These are phyloP conservation scores for Phylloscopus collybita DNA, from an alignment of 2,797 vertebrate species.

Conservation along the genomic window DNA sequence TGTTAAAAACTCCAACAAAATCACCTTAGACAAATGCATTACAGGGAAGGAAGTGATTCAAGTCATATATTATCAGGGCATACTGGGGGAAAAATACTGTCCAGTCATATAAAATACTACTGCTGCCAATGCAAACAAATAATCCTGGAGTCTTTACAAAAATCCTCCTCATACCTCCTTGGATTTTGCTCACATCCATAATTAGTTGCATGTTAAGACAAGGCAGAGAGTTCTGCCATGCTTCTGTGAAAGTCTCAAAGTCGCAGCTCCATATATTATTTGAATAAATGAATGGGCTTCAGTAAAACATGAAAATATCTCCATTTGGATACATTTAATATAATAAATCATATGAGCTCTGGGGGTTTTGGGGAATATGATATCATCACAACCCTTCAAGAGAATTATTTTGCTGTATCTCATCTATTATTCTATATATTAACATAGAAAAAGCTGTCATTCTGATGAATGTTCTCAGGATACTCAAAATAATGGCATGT, in stretches of 20 bases:
- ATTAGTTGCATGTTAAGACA: background rate
- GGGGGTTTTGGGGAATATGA: background rate
- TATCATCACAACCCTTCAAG: background rate
- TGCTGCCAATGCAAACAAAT: background rate
- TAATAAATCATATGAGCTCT: background rate
- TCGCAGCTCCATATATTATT: background rate
- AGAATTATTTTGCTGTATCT: conserved; percentile 19
- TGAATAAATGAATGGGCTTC: background rate
- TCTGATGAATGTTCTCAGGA: background rate
- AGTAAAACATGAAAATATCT: conserved; percentile 8
- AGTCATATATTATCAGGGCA: background rate
- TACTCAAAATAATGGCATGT: conserved; percentile 12
- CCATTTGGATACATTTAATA: background rate
- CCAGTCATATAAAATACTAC: background rate
- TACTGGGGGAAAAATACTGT: background rate
- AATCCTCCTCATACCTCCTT: background rate
- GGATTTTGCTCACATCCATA: background rate
- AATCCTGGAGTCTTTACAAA: background rate
- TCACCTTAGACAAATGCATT: background rate
- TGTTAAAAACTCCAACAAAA: background rate
- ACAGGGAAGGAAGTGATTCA: background rate
- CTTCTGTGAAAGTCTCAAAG: background rate
- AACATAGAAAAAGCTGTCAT: conserved; percentile 9
- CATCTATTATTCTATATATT: conserved; percentile 3
- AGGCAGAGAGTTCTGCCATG: background rate